Evolutionary conservation across 2,113 vertebrate genomes (phyloP), one percentile per base, ranked within the genome.

Genomic region (Heterocephalus glaber): DNA sequence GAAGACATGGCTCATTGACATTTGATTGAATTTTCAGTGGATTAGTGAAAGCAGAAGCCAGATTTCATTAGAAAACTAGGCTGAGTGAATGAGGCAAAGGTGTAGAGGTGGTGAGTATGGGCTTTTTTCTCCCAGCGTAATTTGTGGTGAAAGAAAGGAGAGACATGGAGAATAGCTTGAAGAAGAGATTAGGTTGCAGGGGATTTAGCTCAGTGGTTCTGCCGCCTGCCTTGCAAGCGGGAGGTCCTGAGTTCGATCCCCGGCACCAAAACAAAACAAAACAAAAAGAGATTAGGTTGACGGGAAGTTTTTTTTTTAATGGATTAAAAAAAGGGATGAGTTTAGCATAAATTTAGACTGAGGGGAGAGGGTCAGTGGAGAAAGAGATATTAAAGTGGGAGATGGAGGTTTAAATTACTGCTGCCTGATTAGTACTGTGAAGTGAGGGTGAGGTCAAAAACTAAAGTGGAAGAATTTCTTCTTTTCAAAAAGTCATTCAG

Each of bases 291-390:
- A 92, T 84, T 89, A 52, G 38, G 6, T 58, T 63, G 13, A 92
- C 88, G 28, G 89, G 61, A 60, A 3, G n/a, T 56, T 85, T 95
- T 56, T 85, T 95, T 96, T 49, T 13, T 74, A 94, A 41, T 86
- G 20, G 17, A 79, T 22, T n/a, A 28, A n/a, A 87, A 95, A 24
- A 70, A 93, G 12, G 38, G 44, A 16, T 68, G 49, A 93, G 33
- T 94, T 94, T 82, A 94, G n/a, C 22, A 30, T 88, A 63, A 86
- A 33, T 85, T 92, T 85, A 96, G 52, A 97, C 60, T 77, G 47
- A 95, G 30, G 41, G 5, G 90, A 82, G 63, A n/a, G 54, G 33
- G 72, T 35, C 24, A 66, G 65, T 90, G 9, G 70, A 38, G 63
- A 92, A 87, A 56, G 7, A 87, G 26, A 81, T 77, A 90, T 74